phyloP scores from a whole-genome alignment of 2,113 vertebrate genomes.

The Piliocolobus tephrosceles region DNA sequence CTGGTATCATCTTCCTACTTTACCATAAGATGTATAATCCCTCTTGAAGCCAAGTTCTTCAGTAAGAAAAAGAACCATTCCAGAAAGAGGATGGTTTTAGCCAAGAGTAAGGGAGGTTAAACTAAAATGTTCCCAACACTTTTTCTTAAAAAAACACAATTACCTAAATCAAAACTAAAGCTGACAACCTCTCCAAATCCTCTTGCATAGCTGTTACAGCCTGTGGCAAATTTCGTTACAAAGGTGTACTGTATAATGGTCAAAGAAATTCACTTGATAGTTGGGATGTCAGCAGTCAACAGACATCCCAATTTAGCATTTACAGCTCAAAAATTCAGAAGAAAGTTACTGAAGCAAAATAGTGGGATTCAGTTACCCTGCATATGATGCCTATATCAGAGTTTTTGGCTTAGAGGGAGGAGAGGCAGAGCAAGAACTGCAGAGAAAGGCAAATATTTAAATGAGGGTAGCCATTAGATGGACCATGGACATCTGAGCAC shows the following conservation, averaged over 20 bases:
- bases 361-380: not conserved
- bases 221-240: slow-evolving; percentile 34
- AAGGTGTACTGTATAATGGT: not conserved
- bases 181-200: not conserved
- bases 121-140: not conserved
- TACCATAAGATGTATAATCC: not conserved
- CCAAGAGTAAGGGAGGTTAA: not conserved
- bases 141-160: slow-evolving; percentile 7
- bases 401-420: not conserved
- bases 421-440: not conserved
- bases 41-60: not conserved
- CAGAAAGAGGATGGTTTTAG: not conserved
- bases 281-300: not conserved
- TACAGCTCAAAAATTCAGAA: slow-evolving; percentile 19
- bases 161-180: slow-evolving; percentile 44
- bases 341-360: slow-evolving; percentile 8
- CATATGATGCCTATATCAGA: not conserved
- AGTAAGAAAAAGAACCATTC: slow-evolving; percentile 1
- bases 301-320: slow-evolving; percentile 7
- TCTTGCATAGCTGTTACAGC: not conserved
- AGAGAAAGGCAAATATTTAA: not conserved
- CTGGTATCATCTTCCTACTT: not conserved
- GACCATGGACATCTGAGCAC: not conserved
- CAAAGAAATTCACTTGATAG: slow-evolving; percentile 12
- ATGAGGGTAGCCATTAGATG: not conserved